Conservation (phyloP, 2,797 vertebrate species). For the Corythornis leucogaster region DNA sequence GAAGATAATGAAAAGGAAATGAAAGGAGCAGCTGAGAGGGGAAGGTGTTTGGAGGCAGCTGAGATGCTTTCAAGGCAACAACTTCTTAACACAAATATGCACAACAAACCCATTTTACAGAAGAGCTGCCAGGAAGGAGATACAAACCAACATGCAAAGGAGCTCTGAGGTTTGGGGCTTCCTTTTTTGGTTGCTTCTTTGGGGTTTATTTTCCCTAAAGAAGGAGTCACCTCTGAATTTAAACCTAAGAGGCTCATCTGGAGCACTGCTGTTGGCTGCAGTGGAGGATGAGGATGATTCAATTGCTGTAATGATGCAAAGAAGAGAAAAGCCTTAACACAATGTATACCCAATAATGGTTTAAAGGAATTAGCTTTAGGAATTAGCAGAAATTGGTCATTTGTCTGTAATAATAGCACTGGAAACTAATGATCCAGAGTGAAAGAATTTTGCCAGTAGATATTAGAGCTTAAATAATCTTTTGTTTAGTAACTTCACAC, state of each 20-base stretch:
- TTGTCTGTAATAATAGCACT: slow-evolving; percentile 78
- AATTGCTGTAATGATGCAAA: slow-evolving; percentile 80
- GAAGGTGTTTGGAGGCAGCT: slow-evolving; percentile 5
- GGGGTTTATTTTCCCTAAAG: background rate
- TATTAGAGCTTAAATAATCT: slow-evolving; percentile 72
- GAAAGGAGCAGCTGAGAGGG: slow-evolving; percentile 31
- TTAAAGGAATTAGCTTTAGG: slow-evolving; percentile 72
- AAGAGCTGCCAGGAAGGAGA: background rate
- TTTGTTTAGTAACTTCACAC: slow-evolving; percentile 68
- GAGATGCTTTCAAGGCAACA: slow-evolving; percentile 9
- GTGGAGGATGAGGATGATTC: no score
- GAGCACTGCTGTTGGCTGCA: background rate
- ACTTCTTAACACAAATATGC: slow-evolving; percentile 21
- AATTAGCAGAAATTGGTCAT: slow-evolving; percentile 77
- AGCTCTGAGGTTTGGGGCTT: slow-evolving; percentile 1
- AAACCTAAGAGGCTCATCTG: background rate
- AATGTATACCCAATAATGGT: slow-evolving; percentile 76
- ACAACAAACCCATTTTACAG: background rate
- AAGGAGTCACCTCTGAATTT: background rate
- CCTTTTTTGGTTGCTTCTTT: no score
- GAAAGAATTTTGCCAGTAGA: slow-evolving; percentile 75
- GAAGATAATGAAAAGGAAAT: slow-evolving; percentile 60
- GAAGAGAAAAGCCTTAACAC: slow-evolving; percentile 75
- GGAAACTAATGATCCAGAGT: slow-evolving; percentile 66
- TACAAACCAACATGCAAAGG: background rate